These are phyloP conservation scores for Unio delphinus DNA, from an alignment of 2,888 invertebrate genomes.

Conservation along the genomic window DNA sequence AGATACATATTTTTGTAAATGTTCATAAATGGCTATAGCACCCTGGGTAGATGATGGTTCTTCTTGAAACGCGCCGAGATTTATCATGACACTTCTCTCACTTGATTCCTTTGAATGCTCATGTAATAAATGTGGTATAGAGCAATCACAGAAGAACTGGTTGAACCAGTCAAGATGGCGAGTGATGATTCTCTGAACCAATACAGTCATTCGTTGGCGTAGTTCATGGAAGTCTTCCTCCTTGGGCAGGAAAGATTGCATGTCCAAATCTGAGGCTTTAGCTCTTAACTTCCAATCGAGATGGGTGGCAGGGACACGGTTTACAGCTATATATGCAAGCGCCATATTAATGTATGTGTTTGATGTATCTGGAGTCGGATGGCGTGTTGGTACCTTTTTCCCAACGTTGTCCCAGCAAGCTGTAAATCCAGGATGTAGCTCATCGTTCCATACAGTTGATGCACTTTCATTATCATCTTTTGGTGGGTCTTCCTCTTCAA, in stretches of 20 bases:
- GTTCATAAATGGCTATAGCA: slow-evolving; percentile 10
- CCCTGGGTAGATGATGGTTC: slow-evolving; percentile 19
- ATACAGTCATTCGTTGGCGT: slow-evolving; percentile 5
- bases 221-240: not conserved
- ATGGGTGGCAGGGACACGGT: too few species aligned
- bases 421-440: slow-evolving; percentile 14
- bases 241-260: too few species aligned
- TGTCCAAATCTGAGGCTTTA: too few species aligned
- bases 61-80: not conserved
- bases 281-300: too few species aligned
- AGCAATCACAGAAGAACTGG: slow-evolving; percentile 6
- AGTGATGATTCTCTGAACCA: slow-evolving; percentile 11
- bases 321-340: too few species aligned
- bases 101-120: slow-evolving; percentile 13
- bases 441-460: not conserved
- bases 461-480: not conserved
- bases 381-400: slow-evolving; percentile 14
- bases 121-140: slow-evolving; percentile 15
- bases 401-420: slow-evolving; percentile 33
- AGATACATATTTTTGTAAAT: slow-evolving; percentile 23
- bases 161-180: slow-evolving; percentile 19
- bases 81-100: slow-evolving; percentile 14
- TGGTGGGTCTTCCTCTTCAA: not conserved
- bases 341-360: too few species aligned
- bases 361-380: slow-evolving; percentile 7